Base-by-base conservation (phyloP, 2,888 invertebrate genomes). In the Nephrotoma flavescens region DNA sequence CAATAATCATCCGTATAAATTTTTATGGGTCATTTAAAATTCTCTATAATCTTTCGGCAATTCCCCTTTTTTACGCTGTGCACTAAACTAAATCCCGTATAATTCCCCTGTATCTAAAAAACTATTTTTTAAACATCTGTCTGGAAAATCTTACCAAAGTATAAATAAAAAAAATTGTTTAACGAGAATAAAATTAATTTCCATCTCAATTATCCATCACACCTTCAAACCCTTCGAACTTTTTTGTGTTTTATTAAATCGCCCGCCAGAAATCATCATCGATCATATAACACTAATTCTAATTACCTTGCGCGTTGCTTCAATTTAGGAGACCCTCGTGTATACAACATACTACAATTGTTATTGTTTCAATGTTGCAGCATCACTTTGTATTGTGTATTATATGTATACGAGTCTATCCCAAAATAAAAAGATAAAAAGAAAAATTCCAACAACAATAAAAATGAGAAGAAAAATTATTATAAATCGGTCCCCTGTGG, bases 401-500 rank as follows among this genome's bases (percentile, higher is more conserved):
- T 71, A 52, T 15, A 15, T n/a, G n/a, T 15, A 52, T 4, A 2
- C 15, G 15, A 31, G 31, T 31, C 31, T 52, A 71, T 31, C 71
- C 71, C 9, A 71, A 71, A 57, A 57, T 57, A 57, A 19, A 57
- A 71, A 71, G 71, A 71, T 71, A 42, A 85, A 85, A 85, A 42
- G 19, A 11, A 71, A 71, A 71, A 71, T 71, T 71, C 71, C 71
- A 71, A 71, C 71, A 71, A 71, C 71, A 42, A 85, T 85, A 85
- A 42, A 45, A 44, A 85, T 85, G 85, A 42, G 44, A 42, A 42
- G 31, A 45, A 44, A 85, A 44, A 42, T 42, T 85, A 85, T 44
- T 85, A 85, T 85, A 87, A 87, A 87, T 87, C 87, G 87, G 87
- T 87, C 87, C 87, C 87, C 86, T 87, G 87, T 86, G 87, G 87